Conservation (phyloP, 2,888 invertebrate genomes). For the Macrosoma leucophasiata region DNA sequence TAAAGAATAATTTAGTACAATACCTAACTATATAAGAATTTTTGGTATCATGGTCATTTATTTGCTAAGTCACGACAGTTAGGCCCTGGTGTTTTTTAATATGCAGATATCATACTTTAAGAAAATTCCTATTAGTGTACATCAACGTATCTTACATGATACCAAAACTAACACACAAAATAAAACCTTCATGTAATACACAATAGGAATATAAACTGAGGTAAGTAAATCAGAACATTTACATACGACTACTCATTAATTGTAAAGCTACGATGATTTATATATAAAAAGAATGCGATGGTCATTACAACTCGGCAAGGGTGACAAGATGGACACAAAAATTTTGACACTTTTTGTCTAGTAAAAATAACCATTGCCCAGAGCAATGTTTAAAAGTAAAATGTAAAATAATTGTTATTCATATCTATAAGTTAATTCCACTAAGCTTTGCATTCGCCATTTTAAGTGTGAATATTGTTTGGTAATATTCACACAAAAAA, state of each 20-base stretch:
- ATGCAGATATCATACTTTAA: conserved; percentile 32
- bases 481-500: too few relatives aligned
- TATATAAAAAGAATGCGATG: conserved; percentile 43
- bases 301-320: conserved; percentile 41
- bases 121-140: conserved; percentile 27
- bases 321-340: too few relatives aligned
- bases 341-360: too few relatives aligned
- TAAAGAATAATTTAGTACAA: conserved; percentile 42
- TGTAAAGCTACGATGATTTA: conserved; percentile 31
- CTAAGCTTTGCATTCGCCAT: too few relatives aligned
- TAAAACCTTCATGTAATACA: conserved; percentile 41
- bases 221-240: conserved; percentile 42
- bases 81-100: conserved; percentile 43
- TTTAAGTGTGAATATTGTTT: too few relatives aligned
- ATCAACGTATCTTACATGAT: conserved; percentile 49
- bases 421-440: too few relatives aligned
- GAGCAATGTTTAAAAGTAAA: too few relatives aligned
- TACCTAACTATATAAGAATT: conserved; percentile 45
- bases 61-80: conserved; percentile 49
- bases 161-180: conserved; percentile 48
- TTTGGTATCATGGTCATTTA: conserved; percentile 60
- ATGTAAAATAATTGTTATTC: too few relatives aligned
- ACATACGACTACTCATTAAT: conserved; percentile 41
- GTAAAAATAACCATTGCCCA: too few relatives aligned
- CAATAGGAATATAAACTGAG: conserved; percentile 59